Evolutionary conservation across 2,797 vertebrate species (phyloP).

Genomic region (Vipera latastei): DNA sequence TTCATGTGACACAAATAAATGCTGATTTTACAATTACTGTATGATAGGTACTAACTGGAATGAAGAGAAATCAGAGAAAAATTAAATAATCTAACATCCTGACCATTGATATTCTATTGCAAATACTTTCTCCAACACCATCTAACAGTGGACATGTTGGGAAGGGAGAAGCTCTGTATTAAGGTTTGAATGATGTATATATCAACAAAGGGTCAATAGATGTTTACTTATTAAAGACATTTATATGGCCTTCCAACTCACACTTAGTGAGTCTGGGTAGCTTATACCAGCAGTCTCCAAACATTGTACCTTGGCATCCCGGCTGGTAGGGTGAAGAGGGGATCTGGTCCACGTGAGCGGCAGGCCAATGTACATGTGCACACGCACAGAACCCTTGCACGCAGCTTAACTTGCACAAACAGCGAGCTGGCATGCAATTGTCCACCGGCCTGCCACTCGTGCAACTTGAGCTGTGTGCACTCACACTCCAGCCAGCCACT

Average conservation of each 20-base stretch:
- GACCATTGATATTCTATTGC: background rate
- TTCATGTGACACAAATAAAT: background rate
- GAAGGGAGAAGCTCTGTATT: background rate
- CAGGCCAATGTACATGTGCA: rapidly evolving
- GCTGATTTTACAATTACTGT: background rate
- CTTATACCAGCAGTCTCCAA: background rate
- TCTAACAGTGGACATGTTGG: background rate
- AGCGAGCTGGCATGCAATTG: background rate
- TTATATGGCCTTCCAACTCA: background rate
- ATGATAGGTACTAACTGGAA: background rate
- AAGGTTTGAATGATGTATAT: background rate
- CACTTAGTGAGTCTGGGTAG: background rate
- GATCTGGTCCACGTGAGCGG: background rate
- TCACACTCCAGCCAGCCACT: background rate
- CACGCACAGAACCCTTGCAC: background rate
- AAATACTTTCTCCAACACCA: background rate
- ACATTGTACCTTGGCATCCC: background rate
- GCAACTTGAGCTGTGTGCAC: background rate
- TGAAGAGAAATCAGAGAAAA: background rate
- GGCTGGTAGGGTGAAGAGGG: background rate
- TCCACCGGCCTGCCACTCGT: background rate
- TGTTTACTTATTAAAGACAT: background rate
- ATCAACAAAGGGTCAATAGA: background rate
- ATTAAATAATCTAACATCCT: background rate
- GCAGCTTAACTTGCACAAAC: background rate